A percentile compares a stretch with the other conserved stretches of the same genome.
phyloP scores from a whole-genome alignment of 2,888 invertebrate genomes.

The Hylaea fasciaria region DNA sequence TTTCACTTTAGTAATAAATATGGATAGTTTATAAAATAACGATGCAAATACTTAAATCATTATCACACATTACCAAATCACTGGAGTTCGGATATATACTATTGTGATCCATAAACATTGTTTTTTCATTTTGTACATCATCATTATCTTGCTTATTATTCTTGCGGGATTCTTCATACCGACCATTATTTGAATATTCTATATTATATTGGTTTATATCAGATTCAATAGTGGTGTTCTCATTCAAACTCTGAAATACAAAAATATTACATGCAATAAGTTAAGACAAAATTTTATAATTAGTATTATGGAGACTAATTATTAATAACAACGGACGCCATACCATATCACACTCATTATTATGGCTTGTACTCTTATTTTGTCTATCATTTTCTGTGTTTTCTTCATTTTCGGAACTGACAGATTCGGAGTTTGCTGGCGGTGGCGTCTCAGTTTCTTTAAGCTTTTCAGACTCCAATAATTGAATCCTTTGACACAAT shows the following conservation, averaged over 20 bases:
- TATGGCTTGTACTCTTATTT: conserved; percentile 29
- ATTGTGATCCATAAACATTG: conserved; percentile 40
- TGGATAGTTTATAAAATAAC: background rate
- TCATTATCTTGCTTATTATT: conserved; percentile 23
- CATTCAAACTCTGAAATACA: conserved; percentile 29
- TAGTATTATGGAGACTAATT: background rate
- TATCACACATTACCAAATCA: conserved; percentile 38
- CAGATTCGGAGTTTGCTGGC: conserved; percentile 9
- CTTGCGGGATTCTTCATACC: conserved; percentile 10
- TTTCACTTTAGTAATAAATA: background rate
- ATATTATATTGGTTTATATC: background rate
- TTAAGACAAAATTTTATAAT: background rate
- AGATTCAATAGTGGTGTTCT: conserved; percentile 13
- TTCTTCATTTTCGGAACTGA: conserved; percentile 24
- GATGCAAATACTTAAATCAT: background rate
- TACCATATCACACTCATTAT: conserved; percentile 6
- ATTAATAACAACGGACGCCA: background rate
- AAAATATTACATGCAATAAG: background rate
- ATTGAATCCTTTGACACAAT: conserved; percentile 48
- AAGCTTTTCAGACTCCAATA: conserved; percentile 47
- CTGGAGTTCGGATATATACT: conserved; percentile 29
- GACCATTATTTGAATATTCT: conserved; percentile 15
- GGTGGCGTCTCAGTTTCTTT: conserved; percentile 33
- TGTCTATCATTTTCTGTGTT: conserved; percentile 3
- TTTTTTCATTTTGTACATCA: conserved; percentile 21